Base-by-base conservation (phyloP, 2,797 vertebrate genomes). In the Cryptoblepharus egeriae region DNA sequence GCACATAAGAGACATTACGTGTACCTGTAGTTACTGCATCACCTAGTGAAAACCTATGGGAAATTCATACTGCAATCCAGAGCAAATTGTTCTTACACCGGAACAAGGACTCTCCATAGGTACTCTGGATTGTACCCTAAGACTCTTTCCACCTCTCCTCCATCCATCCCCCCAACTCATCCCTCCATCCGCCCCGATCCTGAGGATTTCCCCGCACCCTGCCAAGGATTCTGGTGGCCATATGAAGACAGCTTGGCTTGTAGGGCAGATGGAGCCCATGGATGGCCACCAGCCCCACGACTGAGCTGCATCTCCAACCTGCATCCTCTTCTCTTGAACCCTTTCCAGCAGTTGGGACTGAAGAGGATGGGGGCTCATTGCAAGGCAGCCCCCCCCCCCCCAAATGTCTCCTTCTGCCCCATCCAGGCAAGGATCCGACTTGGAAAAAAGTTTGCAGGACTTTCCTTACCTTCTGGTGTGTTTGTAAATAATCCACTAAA, bases 401-500 rank as follows among this genome's bases (percentile, higher is more conserved):
- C 5, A 3, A 52, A 49, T 24, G 69, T 30, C 28, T 18, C 13
- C 42, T 69, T 24, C 42, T 61, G 16, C 20, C 6, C 55, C 49
- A 28, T 55, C 26, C 49, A 9, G 45, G 11, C 45, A 10, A 30
- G 16, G 55, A 10, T 61, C 75, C 65, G 37, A 67, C 55, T 22
- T 65, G 52, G 82, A 61, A 74, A 61, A 74, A 85, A 71, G 75
- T 81, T 39, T 79, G 60, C 1, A 11, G n/a, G 2, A 1, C 60
- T 45, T 85, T 72, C 79, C 93, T 92, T 87, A 93, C 94, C 93
- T 95, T 94, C 92, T 93, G 91, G 89, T 88, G 85, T 89, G 89
- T 83, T 88, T 83, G 93, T 87, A 95, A 96, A 91, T 96, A 96
- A 92, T 94, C 95, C 93, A 91, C 87, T 89, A 86, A 30, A 88